phyloP scores from a whole-genome alignment of 2,888 invertebrate genomes.

The Pterostichus madidus region DNA sequence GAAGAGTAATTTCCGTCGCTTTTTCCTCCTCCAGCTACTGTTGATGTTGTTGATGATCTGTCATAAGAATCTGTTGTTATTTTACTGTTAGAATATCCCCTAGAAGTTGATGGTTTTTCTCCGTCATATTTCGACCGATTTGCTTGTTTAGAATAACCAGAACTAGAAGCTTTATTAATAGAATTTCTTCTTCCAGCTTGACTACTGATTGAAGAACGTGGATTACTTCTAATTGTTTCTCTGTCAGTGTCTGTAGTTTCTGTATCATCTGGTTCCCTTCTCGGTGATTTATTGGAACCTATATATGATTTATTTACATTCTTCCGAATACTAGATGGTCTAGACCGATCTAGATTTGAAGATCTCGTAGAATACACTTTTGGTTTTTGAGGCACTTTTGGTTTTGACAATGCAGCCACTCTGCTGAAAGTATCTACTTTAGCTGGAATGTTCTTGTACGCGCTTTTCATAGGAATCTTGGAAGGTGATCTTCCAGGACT shows the following conservation, averaged over 20 bases:
- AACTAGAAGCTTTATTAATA: constrained; percentile 26
- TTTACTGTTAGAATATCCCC: background rate
- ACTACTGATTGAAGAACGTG: background rate
- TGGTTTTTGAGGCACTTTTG: constrained; percentile 76
- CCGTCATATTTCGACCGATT: constrained; percentile 33
- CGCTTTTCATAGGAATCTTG: constrained; percentile 71
- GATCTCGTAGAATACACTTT: constrained; percentile 69
- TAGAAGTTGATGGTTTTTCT: constrained; percentile 29
- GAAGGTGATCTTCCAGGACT: constrained; percentile 74
- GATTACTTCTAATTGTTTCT: constrained; percentile 36
- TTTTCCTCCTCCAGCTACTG: constrained; percentile 9
- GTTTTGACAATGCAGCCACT: constrained; percentile 70
- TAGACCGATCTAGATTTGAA: constrained; percentile 71
- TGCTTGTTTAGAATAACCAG: constrained; percentile 8
- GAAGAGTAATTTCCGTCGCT: background rate
- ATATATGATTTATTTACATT: constrained; percentile 70
- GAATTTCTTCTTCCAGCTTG: constrained; percentile 4
- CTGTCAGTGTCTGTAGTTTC: constrained; percentile 66
- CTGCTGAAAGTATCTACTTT: constrained; percentile 76
- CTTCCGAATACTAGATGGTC: constrained; percentile 68
- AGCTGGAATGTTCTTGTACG: constrained; percentile 74
- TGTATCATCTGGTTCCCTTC: constrained; percentile 60
- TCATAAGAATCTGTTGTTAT: constrained; percentile 21
- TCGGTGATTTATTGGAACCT: constrained; percentile 69
- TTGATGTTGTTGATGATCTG: constrained; percentile 39